phyloP scores from a whole-genome alignment of 2,113 vertebrate genomes.

The Ovibos moschatus region DNA sequence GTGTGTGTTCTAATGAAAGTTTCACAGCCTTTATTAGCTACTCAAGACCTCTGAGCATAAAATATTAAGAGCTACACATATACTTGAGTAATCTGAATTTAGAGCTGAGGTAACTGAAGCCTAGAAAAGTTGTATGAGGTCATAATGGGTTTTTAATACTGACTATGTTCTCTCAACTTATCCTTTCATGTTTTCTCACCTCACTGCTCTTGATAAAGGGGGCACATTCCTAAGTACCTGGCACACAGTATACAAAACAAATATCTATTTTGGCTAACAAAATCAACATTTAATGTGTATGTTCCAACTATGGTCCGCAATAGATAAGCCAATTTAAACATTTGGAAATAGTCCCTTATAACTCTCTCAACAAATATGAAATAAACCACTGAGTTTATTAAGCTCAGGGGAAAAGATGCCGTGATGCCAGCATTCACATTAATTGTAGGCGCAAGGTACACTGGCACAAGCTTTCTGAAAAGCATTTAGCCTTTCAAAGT shows the following conservation, averaged over 20 bases:
- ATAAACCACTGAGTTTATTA: not conserved
- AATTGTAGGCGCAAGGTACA: not conserved
- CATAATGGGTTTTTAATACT: not conserved
- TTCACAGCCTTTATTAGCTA: not conserved
- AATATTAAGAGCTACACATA: not conserved
- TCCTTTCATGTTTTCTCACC: not conserved
- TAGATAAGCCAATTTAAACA: not conserved
- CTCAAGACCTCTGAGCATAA: not conserved
- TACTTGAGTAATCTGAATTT: not conserved
- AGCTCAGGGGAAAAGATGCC: not conserved
- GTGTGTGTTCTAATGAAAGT: not conserved
- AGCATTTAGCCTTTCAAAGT: not conserved
- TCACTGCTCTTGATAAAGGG: not conserved
- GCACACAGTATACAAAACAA: not conserved
- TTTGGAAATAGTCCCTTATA: not conserved
- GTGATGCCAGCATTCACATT: not conserved
- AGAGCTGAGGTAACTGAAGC: not conserved
- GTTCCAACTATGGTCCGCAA: not conserved
- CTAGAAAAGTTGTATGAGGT: not conserved
- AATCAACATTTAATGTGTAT: not conserved
- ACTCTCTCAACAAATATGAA: not conserved
- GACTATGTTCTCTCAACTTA: not conserved
- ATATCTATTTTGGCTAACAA: not conserved
- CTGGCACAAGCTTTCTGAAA: not conserved
- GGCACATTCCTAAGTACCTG: not conserved